Evolutionary conservation across 2,797 vertebrate species (phyloP), one percentile per base, ranked within the genome.

Genomic region (Apogon hyalosoma): DNA sequence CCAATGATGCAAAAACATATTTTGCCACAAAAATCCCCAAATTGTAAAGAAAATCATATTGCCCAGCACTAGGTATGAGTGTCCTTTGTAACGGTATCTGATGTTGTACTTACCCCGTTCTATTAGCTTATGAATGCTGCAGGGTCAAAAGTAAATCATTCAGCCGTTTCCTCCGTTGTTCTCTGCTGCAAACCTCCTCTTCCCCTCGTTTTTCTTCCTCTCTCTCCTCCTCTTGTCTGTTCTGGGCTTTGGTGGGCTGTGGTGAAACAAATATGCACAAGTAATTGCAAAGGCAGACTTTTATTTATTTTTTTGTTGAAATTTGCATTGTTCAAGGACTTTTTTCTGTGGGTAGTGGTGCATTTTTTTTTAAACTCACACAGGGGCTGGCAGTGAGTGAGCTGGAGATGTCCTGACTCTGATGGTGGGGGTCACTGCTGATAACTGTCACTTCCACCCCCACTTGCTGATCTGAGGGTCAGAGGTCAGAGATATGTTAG

Each of bases 131-230:
- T 96, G 80, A 94, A 91, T 96, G 95, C 49, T 96, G 93, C 71
- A 98, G 95, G 78, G 85, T 93, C 75, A 97, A 95, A 79, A 98
- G 91, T 82, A 98, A 95, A 81, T 95, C 95, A 85, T 97, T 97
- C 66, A 98, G 95, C n/a, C 96, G 91, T 73, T 96, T 95, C 52
- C 95, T 93, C 84, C 96, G 95, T 57, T 85, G 80, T 61, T 95
- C 93, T 87, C 95, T 90, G 79, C 93, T 91, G 70, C 94, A 94
- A 83, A 82, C 92, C 68, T 97, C 88, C 73, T 87, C 82, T 57
- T 95, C 94, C 76, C 93, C 93, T 14, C 80, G 58, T 69, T 80
- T 87, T 45, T 75, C 84, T 56, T 87, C 88, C 56, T 82, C 87
- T 84, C 77, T 84, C 36, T 92, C 94, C 1, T 93, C 85, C 86